These are phyloP conservation scores for Thalassophryne amazonica DNA, from an alignment of 2,797 vertebrate genomes.

Conservation along the genomic window DNA sequence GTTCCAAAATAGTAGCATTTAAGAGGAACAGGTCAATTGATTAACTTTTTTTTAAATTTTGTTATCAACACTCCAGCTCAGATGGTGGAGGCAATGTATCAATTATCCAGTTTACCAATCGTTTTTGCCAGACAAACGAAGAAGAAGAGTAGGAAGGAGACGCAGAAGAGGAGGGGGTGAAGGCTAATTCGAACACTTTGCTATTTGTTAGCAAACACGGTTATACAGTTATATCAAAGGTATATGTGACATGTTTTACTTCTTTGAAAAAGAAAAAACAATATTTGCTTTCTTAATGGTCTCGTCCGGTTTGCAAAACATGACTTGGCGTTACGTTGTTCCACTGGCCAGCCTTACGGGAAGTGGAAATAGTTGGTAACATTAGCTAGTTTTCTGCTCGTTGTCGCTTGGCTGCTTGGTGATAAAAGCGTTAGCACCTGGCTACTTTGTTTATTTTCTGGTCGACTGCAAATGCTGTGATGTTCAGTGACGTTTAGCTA, in stretches of 20 bases:
- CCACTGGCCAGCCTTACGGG: conserved; percentile 32
- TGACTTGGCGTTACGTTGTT: neutral
- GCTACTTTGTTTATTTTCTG: neutral
- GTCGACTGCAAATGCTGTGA: too few species aligned
- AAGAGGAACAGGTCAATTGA: too few species aligned
- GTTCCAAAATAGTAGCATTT: too few species aligned
- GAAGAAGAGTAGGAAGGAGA: conserved; percentile 10
- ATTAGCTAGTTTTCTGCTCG: conserved; percentile 33
- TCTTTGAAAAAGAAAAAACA: conserved; percentile 3
- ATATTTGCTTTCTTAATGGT: neutral
- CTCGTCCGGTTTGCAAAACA: conserved; percentile 11
- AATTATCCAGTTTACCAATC: too few species aligned
- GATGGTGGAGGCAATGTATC: too few species aligned
- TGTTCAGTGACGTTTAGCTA: too few species aligned
- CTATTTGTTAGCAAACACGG: conserved; percentile 62
- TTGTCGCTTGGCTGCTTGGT: conserved; percentile 26
- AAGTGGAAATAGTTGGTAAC: conserved; percentile 40
- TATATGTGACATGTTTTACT: conserved; percentile 38
- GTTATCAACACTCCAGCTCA: too few species aligned
- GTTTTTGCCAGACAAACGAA: conserved; percentile 21
- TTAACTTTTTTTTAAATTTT: too few species aligned
- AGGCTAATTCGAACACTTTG: conserved; percentile 56
- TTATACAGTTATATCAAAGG: conserved; percentile 48
- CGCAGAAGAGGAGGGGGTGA: conserved; percentile 46
- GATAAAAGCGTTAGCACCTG: neutral